Evolutionary conservation across 2,113 vertebrate genomes (phyloP).

Genomic region (Tonatia bakeri): DNA sequence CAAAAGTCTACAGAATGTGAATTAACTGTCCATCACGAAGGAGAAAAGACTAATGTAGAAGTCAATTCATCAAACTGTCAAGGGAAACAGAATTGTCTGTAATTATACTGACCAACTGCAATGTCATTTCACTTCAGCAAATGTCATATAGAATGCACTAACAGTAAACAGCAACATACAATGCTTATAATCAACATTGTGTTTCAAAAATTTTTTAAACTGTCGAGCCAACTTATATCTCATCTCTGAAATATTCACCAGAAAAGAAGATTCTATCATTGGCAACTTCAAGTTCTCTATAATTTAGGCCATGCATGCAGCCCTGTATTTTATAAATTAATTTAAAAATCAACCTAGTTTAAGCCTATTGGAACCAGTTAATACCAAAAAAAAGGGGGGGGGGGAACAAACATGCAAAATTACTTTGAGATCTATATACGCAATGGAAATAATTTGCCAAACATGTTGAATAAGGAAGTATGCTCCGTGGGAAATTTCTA

Average conservation of each 20-base stretch:
- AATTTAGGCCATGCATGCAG: background rate
- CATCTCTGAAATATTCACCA: background rate
- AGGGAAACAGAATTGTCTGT: background rate
- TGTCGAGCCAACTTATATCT: background rate
- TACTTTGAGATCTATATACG: background rate
- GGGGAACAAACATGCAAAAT: background rate
- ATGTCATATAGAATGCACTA: background rate
- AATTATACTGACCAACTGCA: background rate
- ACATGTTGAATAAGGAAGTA: background rate
- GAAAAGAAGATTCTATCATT: background rate
- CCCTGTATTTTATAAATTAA: background rate
- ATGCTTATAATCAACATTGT: background rate
- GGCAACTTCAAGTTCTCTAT: background rate
- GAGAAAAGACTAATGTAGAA: background rate
- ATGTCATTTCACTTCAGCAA: background rate
- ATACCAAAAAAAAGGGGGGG: background rate
- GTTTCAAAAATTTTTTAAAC: background rate
- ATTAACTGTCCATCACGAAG: background rate
- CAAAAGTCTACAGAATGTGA: conserved; percentile 23
- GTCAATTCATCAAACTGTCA: background rate
- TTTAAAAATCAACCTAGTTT: background rate
- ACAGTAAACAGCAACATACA: background rate
- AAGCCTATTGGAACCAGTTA: background rate
- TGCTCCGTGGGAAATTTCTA: background rate
- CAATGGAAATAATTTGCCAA: background rate